Percentiles rank a stretch among this genome's conserved stretches.
phyloP scores from a whole-genome alignment of 2,888 invertebrate species.

The Protodeltote pygarga region DNA sequence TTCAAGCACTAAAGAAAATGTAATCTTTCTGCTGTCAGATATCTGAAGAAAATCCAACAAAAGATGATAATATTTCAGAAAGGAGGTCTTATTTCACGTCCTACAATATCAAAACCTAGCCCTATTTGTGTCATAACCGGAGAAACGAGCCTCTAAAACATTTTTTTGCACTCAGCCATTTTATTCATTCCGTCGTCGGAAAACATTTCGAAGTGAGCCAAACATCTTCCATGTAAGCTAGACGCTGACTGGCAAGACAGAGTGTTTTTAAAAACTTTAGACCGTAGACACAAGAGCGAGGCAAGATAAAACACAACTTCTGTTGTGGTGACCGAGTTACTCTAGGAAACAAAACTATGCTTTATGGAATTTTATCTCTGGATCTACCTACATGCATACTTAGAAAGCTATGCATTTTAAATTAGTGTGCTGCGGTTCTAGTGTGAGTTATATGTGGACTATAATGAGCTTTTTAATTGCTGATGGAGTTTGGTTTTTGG shows the following conservation, averaged over 20 bases:
- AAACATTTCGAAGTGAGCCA: constrained; percentile 16
- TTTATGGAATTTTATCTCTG: constrained; percentile 32
- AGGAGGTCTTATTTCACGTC: background rate
- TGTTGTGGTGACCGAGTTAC: constrained; percentile 61
- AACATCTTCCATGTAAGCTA: constrained; percentile 20
- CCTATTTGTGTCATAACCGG: background rate
- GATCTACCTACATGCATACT: constrained; percentile 32
- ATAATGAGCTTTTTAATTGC: too few species aligned
- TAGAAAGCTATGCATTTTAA: constrained; percentile 39
- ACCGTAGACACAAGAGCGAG: constrained; percentile 35
- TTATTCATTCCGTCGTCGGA: constrained; percentile 27
- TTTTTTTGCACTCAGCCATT: constrained; percentile 18
- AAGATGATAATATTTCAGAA: background rate
- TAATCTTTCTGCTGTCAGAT: background rate
- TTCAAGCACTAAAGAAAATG: too few species aligned
- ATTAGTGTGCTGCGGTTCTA: background rate
- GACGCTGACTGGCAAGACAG: constrained; percentile 25
- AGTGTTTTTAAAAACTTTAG: constrained; percentile 38
- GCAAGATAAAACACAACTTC: constrained; percentile 50
- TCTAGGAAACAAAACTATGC: constrained; percentile 38
- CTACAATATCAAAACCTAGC: constrained; percentile 10
- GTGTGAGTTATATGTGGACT: too few species aligned
- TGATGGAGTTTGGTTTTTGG: too few species aligned
- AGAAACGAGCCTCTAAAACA: constrained; percentile 5
- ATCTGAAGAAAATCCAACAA: constrained; percentile 6